Percentiles rank a stretch among this genome's conserved stretches.
These are phyloP conservation scores for Paramormyrops hopkinsi DNA, from an alignment of 2,797 vertebrate genomes.

Conservation along the genomic window DNA sequence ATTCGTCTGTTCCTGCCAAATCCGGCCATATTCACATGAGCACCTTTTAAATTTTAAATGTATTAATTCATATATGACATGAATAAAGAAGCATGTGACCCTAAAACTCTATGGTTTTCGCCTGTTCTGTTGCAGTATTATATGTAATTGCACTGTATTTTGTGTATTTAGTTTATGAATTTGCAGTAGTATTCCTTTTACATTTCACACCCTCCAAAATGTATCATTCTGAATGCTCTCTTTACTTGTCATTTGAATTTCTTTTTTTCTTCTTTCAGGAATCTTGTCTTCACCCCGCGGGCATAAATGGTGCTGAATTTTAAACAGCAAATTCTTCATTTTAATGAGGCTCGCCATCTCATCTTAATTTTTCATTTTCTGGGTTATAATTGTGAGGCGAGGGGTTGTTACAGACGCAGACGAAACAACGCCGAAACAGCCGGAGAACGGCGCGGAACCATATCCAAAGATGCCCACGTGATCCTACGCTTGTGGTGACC, in stretches of 20 bases:
- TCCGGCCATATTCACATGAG: neutral
- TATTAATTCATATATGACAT: neutral
- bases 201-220: neutral
- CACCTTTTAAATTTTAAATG: neutral
- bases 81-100: neutral
- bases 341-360: conserved; percentile 4
- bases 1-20: neutral
- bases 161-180: conserved; percentile 13
- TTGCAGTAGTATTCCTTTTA: neutral
- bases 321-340: conserved; percentile 9
- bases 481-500: neutral
- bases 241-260: neutral
- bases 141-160: conserved; percentile 1
- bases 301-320: conserved; percentile 11
- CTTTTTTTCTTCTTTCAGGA: neutral
- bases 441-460: no score
- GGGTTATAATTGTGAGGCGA: conserved; percentile 9
- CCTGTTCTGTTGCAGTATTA: neutral
- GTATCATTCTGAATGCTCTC: neutral
- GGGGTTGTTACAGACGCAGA: neutral
- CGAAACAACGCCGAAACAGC: no score
- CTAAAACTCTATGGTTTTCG: neutral
- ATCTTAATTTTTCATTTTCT: conserved; percentile 6
- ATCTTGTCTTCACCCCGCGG: neutral
- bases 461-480: neutral